Evolutionary conservation across 2,888 invertebrate genomes (phyloP).

Genomic region (Drosophila gaucha): DNA sequence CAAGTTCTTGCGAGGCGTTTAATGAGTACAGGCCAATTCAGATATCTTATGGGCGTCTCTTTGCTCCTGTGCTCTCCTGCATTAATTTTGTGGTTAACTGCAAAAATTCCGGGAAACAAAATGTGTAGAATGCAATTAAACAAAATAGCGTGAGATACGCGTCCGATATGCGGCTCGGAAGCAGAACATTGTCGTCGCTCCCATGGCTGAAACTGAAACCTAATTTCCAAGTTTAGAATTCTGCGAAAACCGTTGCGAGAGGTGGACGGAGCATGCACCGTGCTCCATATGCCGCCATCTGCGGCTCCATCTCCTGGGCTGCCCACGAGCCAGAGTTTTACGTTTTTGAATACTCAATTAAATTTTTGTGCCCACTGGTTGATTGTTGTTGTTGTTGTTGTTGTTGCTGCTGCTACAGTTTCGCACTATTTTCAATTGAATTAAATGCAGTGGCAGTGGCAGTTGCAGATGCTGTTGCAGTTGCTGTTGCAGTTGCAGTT

Average conservation of each 20-base stretch:
- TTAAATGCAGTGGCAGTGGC: conserved; percentile 60
- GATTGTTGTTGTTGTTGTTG: conserved; percentile 34
- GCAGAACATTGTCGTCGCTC: conserved; percentile 65
- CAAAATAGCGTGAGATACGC: conserved; percentile 81
- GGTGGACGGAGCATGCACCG: conserved; percentile 19
- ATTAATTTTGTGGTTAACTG: conserved; percentile 77
- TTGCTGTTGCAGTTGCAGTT: conserved; percentile 26
- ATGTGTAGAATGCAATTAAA: conserved; percentile 78
- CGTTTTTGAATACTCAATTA: conserved; percentile 80
- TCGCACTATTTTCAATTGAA: conserved; percentile 81
- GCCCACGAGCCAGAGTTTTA: conserved; percentile 49
- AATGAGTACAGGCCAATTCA: conserved; percentile 38
- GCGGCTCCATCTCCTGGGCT: conserved; percentile 9
- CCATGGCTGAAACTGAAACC: conserved; percentile 63
- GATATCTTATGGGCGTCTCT: conserved; percentile 4
- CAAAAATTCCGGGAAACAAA: conserved; percentile 69
- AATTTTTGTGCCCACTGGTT: conserved; percentile 68
- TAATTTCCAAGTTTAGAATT: conserved; percentile 81
- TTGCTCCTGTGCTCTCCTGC: conserved; percentile 29
- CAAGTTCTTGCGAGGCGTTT: conserved; percentile 42
- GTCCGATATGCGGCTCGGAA: conserved; percentile 60
- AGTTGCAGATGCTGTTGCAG: conserved; percentile 31
- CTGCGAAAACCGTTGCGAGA: conserved; percentile 66
- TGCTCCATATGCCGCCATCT: conserved; percentile 23
- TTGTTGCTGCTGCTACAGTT: conserved; percentile 53